Evolutionary conservation across 2,888 invertebrate genomes (phyloP).

Genomic region (Imbricaverruca yamaguchii): DNA sequence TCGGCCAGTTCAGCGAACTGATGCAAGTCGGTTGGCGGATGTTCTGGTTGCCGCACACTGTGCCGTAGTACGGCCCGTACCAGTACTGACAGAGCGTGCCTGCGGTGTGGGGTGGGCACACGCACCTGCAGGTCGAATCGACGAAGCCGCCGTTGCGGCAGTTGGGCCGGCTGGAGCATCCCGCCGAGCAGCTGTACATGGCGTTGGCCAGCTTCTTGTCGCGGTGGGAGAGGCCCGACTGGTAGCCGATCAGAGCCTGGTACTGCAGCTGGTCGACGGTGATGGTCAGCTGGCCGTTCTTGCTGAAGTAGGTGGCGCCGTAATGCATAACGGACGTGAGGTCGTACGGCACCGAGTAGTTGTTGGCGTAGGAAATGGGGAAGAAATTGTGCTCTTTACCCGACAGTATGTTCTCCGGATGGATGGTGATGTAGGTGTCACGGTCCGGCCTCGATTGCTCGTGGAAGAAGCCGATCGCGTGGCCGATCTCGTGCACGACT

Average conservation of each 20-base stretch:
- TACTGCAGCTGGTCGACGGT: not conserved
- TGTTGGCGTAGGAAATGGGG: no score
- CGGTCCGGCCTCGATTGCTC: conserved; percentile 24
- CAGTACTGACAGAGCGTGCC: not conserved
- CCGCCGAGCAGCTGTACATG: no score
- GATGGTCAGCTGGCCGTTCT: conserved; percentile 23
- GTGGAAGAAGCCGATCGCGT: conserved; percentile 27
- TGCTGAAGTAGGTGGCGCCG: not conserved
- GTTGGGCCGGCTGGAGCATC: no score
- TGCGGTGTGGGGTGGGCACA: not conserved
- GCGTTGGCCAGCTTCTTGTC: not conserved
- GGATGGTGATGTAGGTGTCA: conserved; percentile 9
- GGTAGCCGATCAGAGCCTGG: conserved; percentile 3
- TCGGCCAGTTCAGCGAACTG: conserved; percentile 22
- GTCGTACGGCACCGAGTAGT: conserved; percentile 21
- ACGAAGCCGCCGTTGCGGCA: not conserved
- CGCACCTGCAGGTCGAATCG: not conserved
- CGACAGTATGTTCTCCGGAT: not conserved
- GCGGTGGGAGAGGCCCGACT: conserved; percentile 18
- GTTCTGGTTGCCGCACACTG: not conserved
- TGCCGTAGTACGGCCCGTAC: not conserved
- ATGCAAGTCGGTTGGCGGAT: conserved; percentile 1
- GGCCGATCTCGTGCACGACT: conserved; percentile 27
- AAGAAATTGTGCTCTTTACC: not conserved
- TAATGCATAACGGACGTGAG: conserved; percentile 26